phyloP scores from a whole-genome alignment of 2,113 vertebrate species.

The Isurus oxyrinchus region DNA sequence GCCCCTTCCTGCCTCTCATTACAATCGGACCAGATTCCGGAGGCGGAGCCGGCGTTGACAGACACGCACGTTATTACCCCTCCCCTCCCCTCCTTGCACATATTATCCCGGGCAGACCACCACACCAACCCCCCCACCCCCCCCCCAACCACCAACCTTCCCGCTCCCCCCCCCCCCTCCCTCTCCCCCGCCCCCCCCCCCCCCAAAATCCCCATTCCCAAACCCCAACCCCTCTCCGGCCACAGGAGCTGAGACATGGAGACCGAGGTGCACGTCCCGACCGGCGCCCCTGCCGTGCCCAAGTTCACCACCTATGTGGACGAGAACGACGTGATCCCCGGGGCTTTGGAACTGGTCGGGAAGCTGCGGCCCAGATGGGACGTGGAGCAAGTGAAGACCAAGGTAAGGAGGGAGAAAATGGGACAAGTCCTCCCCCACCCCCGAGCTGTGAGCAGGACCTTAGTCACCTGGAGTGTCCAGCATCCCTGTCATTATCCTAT shows the following conservation, averaged over 20 bases:
- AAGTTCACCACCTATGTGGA: conserved; percentile 78
- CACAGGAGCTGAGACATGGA: conserved; percentile 54
- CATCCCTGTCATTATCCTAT: neutral
- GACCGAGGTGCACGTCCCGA: conserved; percentile 64
- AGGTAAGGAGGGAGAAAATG: conserved; percentile 56
- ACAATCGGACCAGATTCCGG: neutral
- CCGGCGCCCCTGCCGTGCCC: conserved; percentile 61
- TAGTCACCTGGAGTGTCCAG: neutral
- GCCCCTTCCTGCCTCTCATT: neutral
- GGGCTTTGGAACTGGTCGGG: conserved; percentile 75
- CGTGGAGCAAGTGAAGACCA: conserved; percentile 65
- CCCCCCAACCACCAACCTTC: neutral
- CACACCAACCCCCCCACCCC: conserved; percentile 30
- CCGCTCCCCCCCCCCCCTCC: conserved; percentile 20
- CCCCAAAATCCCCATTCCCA: conserved; percentile 26
- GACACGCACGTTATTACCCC: neutral
- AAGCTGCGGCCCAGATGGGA: conserved; percentile 82
- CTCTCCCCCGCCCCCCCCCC: conserved; percentile 26
- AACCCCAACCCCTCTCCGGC: conserved; percentile 37
- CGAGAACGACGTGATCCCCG: conserved; percentile 72
- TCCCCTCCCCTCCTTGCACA: neutral
- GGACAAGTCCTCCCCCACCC: neutral
- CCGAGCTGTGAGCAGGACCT: neutral
- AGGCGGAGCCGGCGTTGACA: neutral
- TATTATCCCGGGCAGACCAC: neutral